Evolutionary conservation across 92 coral and sea anemone genomes (phyloP), one percentile per base, ranked within the genome.

Genomic region (Siderastrea siderea): DNA sequence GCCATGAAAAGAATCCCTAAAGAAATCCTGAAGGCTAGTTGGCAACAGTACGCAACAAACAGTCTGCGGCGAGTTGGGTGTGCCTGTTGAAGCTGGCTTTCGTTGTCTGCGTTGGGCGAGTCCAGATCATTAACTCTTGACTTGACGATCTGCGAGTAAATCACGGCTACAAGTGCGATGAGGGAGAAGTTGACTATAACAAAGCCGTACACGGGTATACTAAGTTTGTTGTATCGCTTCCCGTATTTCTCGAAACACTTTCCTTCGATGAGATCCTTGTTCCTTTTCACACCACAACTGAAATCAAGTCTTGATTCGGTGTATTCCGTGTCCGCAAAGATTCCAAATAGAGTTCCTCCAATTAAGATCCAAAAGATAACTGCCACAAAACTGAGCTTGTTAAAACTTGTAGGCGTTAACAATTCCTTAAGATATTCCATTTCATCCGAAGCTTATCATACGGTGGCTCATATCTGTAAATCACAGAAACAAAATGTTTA

Each of bases 211-310:
- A 74, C 10, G 13, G 88, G 84, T 14, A 79, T 1, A 16, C 38
- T 26, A 26, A 26, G 38, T 26, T 26, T 26, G 38, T 26, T 26
- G 38, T 26, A 26, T 26, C 38, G 38, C 38, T 26, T 26, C 38
- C 73, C 48, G 61, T 72, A 84, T 60, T 74, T 9, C n/a, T 71
- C 50, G 38, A 48, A 71, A 61, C 88, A 84, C 46, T 12, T 43
- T 19, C 54, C 83, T 59, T 45, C 69, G 11, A 74, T 76, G 26
- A 55, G 44, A n/a, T 73, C 80, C 15, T 47, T 47, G 3, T 60
- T 76, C 15, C 26, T 67, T 55, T 6, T 47, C 4, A 1, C 49
- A 15, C 16, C 78, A n/a, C 83, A 63, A 38, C 47, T 7, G 83
- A 63, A 51, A 68, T 68, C 74, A 13, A 17, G 3, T 16, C 72